Evolutionary conservation across 2,888 invertebrate species (phyloP).

Genomic region (Eurytoma californica): DNA sequence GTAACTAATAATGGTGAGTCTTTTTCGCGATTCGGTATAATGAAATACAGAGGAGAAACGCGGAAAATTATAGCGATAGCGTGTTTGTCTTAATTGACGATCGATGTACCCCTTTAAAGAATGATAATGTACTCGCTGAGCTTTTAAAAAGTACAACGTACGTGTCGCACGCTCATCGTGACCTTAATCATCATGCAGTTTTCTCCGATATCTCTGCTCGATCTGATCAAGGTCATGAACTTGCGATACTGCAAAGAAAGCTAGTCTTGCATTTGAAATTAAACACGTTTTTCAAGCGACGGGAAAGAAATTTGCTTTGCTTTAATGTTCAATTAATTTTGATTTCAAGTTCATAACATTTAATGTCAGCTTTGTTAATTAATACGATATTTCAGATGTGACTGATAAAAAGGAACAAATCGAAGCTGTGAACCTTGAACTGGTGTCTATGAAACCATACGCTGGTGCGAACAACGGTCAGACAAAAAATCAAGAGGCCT

Average conservation of each 20-base stretch:
- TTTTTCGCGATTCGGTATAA: background rate
- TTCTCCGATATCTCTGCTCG: constrained; percentile 39
- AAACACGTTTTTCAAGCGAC: background rate
- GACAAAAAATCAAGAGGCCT: constrained; percentile 73
- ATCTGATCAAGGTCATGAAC: constrained; percentile 45
- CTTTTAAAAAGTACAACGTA: constrained; percentile 16
- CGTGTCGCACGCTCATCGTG: constrained; percentile 4
- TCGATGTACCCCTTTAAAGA: background rate
- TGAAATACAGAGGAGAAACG: background rate
- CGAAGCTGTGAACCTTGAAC: constrained; percentile 88
- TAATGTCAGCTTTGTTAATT: background rate
- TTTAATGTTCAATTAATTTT: background rate
- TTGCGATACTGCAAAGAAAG: constrained; percentile 31
- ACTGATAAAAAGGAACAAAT: constrained; percentile 73
- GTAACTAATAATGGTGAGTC: constrained; percentile 56
- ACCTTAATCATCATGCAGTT: constrained; percentile 37
- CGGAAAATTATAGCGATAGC: background rate
- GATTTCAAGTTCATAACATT: background rate
- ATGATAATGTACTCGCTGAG: background rate
- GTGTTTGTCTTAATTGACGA: background rate
- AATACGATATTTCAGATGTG: constrained; percentile 56
- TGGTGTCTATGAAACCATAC: constrained; percentile 84
- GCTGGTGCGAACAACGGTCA: constrained; percentile 77
- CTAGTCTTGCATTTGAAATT: background rate
- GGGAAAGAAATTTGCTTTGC: background rate